These are phyloP conservation scores for Myotis vivesi DNA, from an alignment of 2,797 vertebrate species.

Conservation along the genomic window DNA sequence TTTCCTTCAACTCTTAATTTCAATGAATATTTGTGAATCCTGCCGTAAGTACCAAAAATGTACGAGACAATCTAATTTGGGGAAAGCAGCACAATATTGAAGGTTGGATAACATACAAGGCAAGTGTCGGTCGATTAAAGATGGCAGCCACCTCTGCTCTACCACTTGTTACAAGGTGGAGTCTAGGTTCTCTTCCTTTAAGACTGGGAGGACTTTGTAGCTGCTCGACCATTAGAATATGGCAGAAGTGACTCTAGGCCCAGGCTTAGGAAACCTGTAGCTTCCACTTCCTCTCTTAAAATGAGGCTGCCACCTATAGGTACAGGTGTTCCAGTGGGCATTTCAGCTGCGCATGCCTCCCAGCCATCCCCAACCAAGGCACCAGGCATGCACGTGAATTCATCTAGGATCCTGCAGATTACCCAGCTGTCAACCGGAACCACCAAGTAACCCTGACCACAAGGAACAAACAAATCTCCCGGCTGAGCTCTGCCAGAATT, in stretches of 20 bases:
- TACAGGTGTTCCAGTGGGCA: background rate
- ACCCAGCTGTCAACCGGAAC: background rate
- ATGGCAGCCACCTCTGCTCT: accelerated
- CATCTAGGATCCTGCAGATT: background rate
- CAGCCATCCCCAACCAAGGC: background rate
- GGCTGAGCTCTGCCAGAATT: background rate
- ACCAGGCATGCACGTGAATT: background rate
- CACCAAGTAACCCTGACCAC: background rate
- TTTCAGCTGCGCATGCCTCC: background rate
- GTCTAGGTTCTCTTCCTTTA: background rate
- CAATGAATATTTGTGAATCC: background rate
- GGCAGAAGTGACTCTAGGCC: background rate
- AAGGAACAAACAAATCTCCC: background rate
- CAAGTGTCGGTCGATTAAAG: background rate
- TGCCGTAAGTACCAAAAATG: background rate
- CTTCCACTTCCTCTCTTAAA: background rate
- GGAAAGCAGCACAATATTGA: background rate
- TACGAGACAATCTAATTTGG: background rate
- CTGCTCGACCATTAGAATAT: background rate
- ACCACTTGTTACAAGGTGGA: background rate
- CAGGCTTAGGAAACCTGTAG: background rate
- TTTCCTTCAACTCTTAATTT: background rate
- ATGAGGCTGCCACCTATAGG: background rate
- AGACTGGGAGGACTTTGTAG: background rate
- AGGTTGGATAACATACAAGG: background rate